These are phyloP conservation scores for Stegodyphus mimosarum DNA, from an alignment of 1,140 invertebrate species.

Conservation along the genomic window DNA sequence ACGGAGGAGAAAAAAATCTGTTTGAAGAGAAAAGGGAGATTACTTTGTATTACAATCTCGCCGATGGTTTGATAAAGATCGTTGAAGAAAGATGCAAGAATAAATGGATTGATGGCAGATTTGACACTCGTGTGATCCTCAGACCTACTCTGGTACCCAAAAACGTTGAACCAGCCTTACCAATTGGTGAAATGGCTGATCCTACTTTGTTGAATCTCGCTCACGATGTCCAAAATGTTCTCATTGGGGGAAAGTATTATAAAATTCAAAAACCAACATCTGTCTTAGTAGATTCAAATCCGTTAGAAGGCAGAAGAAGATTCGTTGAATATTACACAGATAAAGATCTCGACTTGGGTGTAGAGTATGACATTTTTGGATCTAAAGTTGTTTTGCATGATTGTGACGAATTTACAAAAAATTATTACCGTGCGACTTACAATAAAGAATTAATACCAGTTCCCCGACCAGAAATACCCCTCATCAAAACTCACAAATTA, in stretches of 20 bases:
- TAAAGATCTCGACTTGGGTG: constrained; percentile 21
- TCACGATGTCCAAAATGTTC: constrained; percentile 19
- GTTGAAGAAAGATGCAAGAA: constrained; percentile 18
- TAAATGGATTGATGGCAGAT: constrained; percentile 12
- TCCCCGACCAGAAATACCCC: constrained; percentile 1
- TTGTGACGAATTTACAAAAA: constrained; percentile 44
- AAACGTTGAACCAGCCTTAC: background rate
- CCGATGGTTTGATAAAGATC: constrained; percentile 1
- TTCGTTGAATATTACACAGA: constrained; percentile 26
- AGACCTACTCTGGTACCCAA: constrained; percentile 28
- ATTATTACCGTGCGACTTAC: constrained; percentile 22
- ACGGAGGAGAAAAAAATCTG: constrained; percentile 14
- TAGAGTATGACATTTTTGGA: constrained; percentile 13
- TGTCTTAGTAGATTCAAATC: constrained; percentile 21
- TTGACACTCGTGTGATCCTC: constrained; percentile 9
- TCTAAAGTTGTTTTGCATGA: constrained; percentile 11
- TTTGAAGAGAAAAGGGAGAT: constrained; percentile 16
- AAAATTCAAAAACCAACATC: constrained; percentile 38
- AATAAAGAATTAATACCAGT: constrained; percentile 22
- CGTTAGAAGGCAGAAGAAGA: constrained; percentile 6
- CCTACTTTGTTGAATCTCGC: constrained; percentile 34
- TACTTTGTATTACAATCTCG: constrained; percentile 20
- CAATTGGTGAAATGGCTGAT: constrained; percentile 4
- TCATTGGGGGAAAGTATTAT: constrained; percentile 39
- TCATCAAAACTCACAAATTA: constrained; percentile 4